Percentiles rank a stretch among this genome's conserved stretches.
Evolutionary conservation across 35 echinoderm and acorn worm genomes (phyloP).

Genomic region (Stichopus chloronotus): DNA sequence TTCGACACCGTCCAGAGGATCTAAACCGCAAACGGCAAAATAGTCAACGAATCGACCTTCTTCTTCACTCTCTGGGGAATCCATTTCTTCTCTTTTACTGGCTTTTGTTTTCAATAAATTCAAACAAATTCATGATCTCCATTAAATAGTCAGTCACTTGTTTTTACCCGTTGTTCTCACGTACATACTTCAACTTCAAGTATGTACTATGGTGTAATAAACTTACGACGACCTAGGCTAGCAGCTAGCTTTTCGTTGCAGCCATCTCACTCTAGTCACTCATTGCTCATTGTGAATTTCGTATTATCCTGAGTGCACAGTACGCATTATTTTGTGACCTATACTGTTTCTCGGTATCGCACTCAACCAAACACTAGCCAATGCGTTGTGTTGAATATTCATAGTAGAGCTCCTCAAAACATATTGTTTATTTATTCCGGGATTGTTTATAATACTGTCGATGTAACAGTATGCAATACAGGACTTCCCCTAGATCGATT

Average conservation of each 20-base stretch:
- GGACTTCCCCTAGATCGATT: background rate
- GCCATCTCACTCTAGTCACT: background rate
- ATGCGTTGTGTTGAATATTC: background rate
- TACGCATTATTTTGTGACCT: background rate
- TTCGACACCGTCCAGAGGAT: constrained; percentile 67
- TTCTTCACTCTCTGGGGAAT: constrained; percentile 79
- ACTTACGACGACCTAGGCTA: no score
- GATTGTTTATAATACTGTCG: background rate
- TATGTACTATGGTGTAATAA: background rate
- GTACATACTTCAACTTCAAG: background rate
- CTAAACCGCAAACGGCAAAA: constrained; percentile 84
- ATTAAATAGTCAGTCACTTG: background rate
- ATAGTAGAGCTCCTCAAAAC: background rate
- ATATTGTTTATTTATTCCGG: background rate
- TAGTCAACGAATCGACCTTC: constrained; percentile 82
- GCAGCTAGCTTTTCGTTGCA: no score
- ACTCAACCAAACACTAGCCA: background rate
- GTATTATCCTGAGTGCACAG: background rate
- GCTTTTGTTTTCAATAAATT: background rate
- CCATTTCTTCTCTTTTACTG: constrained; percentile 51
- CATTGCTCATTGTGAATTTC: background rate
- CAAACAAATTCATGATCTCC: background rate
- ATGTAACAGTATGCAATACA: background rate
- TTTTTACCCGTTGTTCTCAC: background rate
- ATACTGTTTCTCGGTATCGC: background rate